A percentile compares a stretch with the other conserved stretches of the same genome.
Evolutionary conservation across 2,797 vertebrate species (phyloP).

Genomic region (Tauraco hartlaubi): DNA sequence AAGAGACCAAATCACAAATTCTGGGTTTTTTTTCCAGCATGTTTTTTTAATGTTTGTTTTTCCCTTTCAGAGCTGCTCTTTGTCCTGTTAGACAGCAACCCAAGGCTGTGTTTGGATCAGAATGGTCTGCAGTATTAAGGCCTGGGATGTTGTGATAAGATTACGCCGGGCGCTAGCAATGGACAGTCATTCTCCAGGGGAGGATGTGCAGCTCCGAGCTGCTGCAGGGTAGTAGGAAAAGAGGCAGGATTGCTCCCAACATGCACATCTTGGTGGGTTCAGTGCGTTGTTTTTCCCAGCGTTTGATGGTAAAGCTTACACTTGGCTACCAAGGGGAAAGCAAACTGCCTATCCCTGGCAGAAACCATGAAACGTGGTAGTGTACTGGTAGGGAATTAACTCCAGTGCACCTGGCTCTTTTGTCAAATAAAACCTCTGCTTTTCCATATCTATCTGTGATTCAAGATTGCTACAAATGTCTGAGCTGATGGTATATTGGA

Average conservation of each 20-base stretch:
- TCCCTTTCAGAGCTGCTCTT: background rate
- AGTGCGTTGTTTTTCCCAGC: background rate
- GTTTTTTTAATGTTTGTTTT: background rate
- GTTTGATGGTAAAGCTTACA: background rate
- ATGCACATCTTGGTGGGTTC: background rate
- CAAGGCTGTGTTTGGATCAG: background rate
- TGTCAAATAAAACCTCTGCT: background rate
- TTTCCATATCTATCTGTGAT: background rate
- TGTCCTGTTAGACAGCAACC: background rate
- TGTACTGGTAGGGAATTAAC: background rate
- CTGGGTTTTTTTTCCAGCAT: background rate
- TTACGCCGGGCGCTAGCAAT: background rate
- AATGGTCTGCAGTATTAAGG: background rate
- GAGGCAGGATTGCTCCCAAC: background rate
- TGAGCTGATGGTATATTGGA: background rate
- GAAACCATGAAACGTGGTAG: background rate
- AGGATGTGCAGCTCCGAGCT: background rate
- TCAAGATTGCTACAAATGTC: background rate
- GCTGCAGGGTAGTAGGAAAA: background rate
- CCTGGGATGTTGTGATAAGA: background rate
- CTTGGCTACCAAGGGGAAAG: background rate
- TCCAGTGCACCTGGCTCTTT: background rate
- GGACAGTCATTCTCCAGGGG: background rate
- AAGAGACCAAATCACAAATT: background rate
- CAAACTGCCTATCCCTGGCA: slow-evolving; percentile 4